Conservation (phyloP, 2,797 vertebrate species). For the Syncerus caffer region DNA sequence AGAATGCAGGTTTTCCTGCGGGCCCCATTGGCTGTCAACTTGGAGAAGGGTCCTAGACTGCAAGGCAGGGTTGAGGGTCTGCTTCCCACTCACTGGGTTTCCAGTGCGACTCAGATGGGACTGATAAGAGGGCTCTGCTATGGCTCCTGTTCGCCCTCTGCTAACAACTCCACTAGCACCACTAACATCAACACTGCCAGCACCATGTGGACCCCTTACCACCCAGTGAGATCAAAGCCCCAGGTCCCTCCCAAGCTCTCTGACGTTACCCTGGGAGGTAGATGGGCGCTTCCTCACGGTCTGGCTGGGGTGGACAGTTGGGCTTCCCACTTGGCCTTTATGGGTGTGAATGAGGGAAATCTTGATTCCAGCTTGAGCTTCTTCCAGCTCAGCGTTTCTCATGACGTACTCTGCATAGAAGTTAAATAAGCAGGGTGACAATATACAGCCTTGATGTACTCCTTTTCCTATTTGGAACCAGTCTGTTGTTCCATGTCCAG, state of each 20-base stretch:
- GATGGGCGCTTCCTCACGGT: background rate
- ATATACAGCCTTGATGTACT: too few species aligned
- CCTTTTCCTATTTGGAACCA: too few species aligned
- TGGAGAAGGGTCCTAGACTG: background rate
- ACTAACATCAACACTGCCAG: too few species aligned
- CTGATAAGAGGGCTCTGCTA: too few species aligned
- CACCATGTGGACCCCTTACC: background rate
- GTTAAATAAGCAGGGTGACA: too few species aligned
- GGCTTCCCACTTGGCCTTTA: background rate
- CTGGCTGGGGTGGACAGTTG: too few species aligned
- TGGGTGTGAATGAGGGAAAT: background rate
- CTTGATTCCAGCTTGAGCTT: too few species aligned
- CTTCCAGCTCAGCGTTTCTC: too few species aligned
- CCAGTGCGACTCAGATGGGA: too few species aligned
- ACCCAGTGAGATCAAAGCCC: too few species aligned
- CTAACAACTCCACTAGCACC: background rate
- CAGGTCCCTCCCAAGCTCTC: background rate
- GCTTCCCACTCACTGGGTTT: background rate
- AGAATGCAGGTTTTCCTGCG: background rate
- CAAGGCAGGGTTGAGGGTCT: background rate
- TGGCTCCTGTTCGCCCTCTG: background rate
- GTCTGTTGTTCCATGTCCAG: too few species aligned
- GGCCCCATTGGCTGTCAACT: background rate
- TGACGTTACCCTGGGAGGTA: background rate
- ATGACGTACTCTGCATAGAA: too few species aligned